Evolutionary conservation across 2,888 invertebrate species (phyloP).

Genomic region (Elysia crispata): DNA sequence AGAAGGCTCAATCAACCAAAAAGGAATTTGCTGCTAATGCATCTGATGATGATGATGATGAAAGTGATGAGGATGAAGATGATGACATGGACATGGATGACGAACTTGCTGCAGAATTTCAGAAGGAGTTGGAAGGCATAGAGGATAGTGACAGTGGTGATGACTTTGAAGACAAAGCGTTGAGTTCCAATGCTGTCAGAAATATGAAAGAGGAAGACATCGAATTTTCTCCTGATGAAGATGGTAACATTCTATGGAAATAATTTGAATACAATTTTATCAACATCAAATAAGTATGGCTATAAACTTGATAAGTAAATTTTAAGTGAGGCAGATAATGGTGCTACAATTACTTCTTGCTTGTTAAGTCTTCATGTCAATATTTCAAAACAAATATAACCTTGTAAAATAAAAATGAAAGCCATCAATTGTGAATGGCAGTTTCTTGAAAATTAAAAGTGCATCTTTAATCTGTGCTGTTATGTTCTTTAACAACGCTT

Average conservation of each 20-base stretch:
- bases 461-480: too few relatives aligned
- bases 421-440: too few relatives aligned
- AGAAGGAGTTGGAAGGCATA: slow-evolving; percentile 62
- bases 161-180: slow-evolving; percentile 66
- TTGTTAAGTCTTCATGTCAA: too few relatives aligned
- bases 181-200: slow-evolving; percentile 64
- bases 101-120: slow-evolving; percentile 69
- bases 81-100: slow-evolving; percentile 65
- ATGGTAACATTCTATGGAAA: slow-evolving; percentile 7
- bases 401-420: too few relatives aligned
- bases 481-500: too few relatives aligned
- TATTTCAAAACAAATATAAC: too few relatives aligned
- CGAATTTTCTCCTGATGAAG: slow-evolving; percentile 65
- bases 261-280: too few relatives aligned
- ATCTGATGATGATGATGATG: slow-evolving; percentile 66
- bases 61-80: slow-evolving; percentile 74
- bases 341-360: too few relatives aligned
- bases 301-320: neutral
- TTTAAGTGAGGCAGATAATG: too few relatives aligned
- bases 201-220: slow-evolving; percentile 66
- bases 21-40: slow-evolving; percentile 54
- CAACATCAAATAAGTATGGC: slow-evolving; percentile 15
- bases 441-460: too few relatives aligned
- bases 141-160: slow-evolving; percentile 61
- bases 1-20: slow-evolving; percentile 55